Evolutionary conservation across 92 coral and sea anemone species (phyloP).

Genomic region (Porites cylindrica): DNA sequence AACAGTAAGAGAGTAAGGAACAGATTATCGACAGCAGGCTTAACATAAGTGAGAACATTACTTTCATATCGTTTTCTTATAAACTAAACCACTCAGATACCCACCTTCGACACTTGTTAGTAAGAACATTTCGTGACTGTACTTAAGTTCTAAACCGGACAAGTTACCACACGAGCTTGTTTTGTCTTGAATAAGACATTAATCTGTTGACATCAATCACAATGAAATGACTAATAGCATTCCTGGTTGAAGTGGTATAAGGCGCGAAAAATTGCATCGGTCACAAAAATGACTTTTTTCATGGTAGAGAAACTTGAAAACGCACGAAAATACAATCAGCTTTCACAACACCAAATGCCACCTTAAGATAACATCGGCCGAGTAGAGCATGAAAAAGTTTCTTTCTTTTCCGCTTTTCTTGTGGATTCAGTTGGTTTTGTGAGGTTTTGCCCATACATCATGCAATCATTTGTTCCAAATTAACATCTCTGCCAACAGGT

Average conservation of each 20-base stretch:
- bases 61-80: too few species aligned
- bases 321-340: neutral
- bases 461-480: too few species aligned
- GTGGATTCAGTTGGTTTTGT: neutral
- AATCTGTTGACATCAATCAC: neutral
- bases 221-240: neutral
- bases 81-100: neutral
- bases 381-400: neutral
- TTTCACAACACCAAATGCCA: neutral
- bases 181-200: conserved; percentile 2
- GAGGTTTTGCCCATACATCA: neutral
- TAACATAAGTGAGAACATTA: too few species aligned
- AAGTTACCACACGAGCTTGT: neutral
- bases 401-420: neutral
- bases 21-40: too few species aligned
- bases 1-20: too few species aligned
- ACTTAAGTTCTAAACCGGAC: neutral
- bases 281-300: neutral
- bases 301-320: neutral
- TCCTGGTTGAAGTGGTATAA: neutral
- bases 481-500: too few species aligned
- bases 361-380: neutral
- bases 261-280: too few species aligned
- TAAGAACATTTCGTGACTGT: neutral
- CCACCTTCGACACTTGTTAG: neutral